These are phyloP conservation scores for Chrysolina americana DNA, from an alignment of 2,888 invertebrate species.

Conservation along the genomic window DNA sequence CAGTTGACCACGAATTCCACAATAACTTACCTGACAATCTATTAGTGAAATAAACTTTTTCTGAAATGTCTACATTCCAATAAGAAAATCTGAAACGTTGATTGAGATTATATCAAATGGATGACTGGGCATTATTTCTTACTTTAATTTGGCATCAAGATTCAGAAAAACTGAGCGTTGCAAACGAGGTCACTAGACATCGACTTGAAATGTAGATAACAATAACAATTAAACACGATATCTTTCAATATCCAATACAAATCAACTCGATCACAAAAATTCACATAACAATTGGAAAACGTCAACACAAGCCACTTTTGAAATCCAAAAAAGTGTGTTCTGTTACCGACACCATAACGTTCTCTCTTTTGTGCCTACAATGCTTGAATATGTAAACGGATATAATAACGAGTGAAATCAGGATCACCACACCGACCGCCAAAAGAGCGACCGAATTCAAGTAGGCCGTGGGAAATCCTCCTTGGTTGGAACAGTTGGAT, in stretches of 20 bases:
- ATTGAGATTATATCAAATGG: no score
- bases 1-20: no score
- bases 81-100: no score
- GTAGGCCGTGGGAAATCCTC: constrained; percentile 77
- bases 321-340: constrained; percentile 69
- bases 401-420: constrained; percentile 59
- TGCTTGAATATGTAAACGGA: constrained; percentile 64
- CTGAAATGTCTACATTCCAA: no score
- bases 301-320: constrained; percentile 68
- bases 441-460: constrained; percentile 63
- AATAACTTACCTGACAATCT: no score
- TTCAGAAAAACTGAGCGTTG: neutral
- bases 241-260: neutral
- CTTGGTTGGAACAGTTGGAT: constrained; percentile 80
- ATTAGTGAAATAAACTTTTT: no score
- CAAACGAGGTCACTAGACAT: neutral
- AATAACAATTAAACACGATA: neutral
- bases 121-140: neutral
- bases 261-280: neutral
- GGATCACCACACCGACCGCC: constrained; percentile 59
- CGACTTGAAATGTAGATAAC: neutral
- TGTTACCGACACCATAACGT: constrained; percentile 68
- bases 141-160: neutral
- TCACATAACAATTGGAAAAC: constrained; percentile 1
- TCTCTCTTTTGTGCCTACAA: constrained; percentile 65